phyloP scores from a whole-genome alignment of 2,888 invertebrate genomes.

The Drosophila anomalata region DNA sequence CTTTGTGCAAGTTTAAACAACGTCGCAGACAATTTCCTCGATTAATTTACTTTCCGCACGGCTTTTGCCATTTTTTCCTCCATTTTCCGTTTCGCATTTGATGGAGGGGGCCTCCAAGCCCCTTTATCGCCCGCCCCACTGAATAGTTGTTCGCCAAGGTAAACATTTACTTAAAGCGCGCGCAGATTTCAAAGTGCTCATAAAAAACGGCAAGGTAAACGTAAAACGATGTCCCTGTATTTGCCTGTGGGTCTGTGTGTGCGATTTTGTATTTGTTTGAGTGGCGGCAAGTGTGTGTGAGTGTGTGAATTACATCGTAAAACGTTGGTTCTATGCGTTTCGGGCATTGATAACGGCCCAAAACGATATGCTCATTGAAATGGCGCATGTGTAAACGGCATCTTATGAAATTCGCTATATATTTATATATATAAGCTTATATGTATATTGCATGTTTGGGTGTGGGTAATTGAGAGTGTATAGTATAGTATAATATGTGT shows the following conservation, averaged over 20 bases:
- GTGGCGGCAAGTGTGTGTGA: constrained; percentile 16
- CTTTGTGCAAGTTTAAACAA: constrained; percentile 79
- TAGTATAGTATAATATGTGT: not conserved
- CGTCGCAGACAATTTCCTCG: constrained; percentile 77
- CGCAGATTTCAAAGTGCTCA: constrained; percentile 74
- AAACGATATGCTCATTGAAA: constrained; percentile 67
- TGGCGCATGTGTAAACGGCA: constrained; percentile 68
- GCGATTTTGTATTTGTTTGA: not conserved
- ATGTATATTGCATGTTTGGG: constrained; percentile 1
- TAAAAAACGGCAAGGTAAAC: constrained; percentile 65
- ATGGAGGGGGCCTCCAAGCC: constrained; percentile 20
- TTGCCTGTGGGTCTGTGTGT: constrained; percentile 8
- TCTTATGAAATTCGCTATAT: constrained; percentile 51
- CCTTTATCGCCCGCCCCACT: constrained; percentile 13
- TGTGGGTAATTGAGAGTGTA: constrained; percentile 26
- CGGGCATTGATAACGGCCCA: constrained; percentile 71
- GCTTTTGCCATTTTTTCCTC: constrained; percentile 66
- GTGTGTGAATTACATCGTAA: constrained; percentile 75
- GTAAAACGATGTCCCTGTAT: constrained; percentile 18
- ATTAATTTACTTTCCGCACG: constrained; percentile 77
- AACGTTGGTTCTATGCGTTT: constrained; percentile 73
- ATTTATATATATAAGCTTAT: not conserved
- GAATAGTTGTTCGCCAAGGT: constrained; percentile 61
- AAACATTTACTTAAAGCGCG: constrained; percentile 77
- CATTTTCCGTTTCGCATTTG: constrained; percentile 67